Base-by-base conservation (phyloP, 1,140 invertebrate species). In the Calephelis nemesis region DNA sequence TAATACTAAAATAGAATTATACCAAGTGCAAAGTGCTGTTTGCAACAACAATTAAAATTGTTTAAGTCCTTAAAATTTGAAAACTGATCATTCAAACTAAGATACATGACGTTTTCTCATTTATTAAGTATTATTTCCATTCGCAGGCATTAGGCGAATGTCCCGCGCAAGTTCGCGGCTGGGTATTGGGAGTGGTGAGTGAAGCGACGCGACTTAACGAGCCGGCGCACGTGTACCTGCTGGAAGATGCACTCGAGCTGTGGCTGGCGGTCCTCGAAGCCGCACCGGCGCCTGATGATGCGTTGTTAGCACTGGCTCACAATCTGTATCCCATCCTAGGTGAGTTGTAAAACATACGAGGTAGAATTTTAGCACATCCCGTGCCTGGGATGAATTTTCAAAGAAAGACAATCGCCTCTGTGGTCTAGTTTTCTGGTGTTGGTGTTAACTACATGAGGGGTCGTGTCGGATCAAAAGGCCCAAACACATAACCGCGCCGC, bases 211-310 rank as follows among this genome's bases (percentile, higher is more conserved):
- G 98, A 82, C 92, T 96, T 0, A 94, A 94, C 67, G 94, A 97
- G 84, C 94, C 95, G 48, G 95, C 95, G 12, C 96, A 98, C 84
- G 95, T 98, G 49, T 98, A 98, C 90, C 93, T 98, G 52, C 90
- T 98, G 72, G 98, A 99, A 90, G 98, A 99, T 91, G 97, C 97
- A 0, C 92, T 99, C 47, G 96, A 97, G 76, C 93, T 99, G 64
- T 99, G 98, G 97, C 92, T 96, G 63, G 95, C 95, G 5, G 94
- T 97, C 11, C 90, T 99, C 64, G 95, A 98, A 82, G 93, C 95
- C 0, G 80, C 85, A 0, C 87, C 94, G 47, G 94, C 92, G 0
- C 92, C 93, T 12, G 93, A 94, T 63, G 83, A 90, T 4, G 87
- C 85, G 9, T 92, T 98, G 49, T 90, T 98, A 75, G 93, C 94